Conservation (phyloP, 2,113 vertebrate genomes). For the Lonchura striata region DNA sequence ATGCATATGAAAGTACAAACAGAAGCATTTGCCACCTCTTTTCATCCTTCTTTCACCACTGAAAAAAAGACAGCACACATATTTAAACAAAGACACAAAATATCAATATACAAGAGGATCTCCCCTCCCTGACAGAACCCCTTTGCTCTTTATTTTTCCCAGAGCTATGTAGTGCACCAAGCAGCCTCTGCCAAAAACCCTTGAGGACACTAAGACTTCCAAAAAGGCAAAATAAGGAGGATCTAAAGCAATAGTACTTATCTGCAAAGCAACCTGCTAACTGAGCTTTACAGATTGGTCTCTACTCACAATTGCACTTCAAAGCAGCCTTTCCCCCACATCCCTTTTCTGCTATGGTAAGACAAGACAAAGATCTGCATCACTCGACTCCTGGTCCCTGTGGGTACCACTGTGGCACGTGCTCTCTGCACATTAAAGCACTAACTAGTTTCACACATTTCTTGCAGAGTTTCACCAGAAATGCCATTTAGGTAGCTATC, state of each 20-base stretch:
- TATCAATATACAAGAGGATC: neutral
- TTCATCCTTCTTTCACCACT: neutral
- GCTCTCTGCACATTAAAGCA: neutral
- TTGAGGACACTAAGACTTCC: neutral
- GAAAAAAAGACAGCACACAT: neutral
- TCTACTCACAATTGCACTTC: neutral
- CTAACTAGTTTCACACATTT: neutral
- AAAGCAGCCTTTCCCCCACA: neutral
- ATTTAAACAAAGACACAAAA: neutral
- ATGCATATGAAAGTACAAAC: neutral
- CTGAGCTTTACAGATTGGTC: neutral
- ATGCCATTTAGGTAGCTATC: neutral
- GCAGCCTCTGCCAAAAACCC: neutral
- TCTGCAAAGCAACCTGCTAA: neutral
- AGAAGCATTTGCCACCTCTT: neutral
- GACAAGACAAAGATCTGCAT: neutral
- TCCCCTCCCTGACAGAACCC: neutral
- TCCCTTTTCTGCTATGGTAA: neutral
- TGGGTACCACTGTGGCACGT: neutral
- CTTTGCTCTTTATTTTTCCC: neutral
- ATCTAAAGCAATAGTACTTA: neutral
- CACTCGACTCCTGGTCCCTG: neutral
- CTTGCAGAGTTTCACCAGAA: slow-evolving; percentile 1
- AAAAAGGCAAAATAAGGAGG: neutral
- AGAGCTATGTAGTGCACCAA: neutral